phyloP scores from a whole-genome alignment of 2,797 vertebrate genomes.

The Sebastes baramenuke region DNA sequence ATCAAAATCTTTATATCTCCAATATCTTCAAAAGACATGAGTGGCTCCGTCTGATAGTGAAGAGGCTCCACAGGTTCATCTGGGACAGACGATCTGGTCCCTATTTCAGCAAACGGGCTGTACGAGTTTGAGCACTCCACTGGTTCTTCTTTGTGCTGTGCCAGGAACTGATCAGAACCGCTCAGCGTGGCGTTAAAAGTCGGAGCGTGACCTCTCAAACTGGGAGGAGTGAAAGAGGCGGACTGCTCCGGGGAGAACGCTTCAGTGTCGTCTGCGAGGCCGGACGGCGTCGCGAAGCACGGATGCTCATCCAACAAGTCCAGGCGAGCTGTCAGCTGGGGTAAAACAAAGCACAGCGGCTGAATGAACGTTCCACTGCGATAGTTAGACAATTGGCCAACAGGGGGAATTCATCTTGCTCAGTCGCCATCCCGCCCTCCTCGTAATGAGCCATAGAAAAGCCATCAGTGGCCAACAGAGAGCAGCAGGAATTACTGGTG shows the following conservation, averaged over 20 bases:
- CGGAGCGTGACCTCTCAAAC: constrained; percentile 56
- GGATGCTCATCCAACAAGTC: constrained; percentile 74
- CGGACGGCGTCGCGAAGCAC: constrained; percentile 44
- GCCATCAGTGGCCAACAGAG: constrained; percentile 59
- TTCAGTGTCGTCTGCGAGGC: constrained; percentile 55
- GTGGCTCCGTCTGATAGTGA: constrained; percentile 37
- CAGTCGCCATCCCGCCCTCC: constrained; percentile 47
- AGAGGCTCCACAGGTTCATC: constrained; percentile 54
- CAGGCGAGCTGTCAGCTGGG: constrained; percentile 77
- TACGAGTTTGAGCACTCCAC: constrained; percentile 36
- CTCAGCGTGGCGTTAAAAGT: constrained; percentile 65
- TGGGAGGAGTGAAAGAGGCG: constrained; percentile 46
- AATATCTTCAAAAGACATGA: constrained; percentile 47
- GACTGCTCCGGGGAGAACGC: constrained; percentile 64
- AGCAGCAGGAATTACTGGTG: constrained; percentile 55
- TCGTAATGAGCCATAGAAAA: constrained; percentile 71
- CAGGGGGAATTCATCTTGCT: constrained; percentile 54
- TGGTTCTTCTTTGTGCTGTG: constrained; percentile 48
- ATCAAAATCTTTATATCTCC: constrained; percentile 49
- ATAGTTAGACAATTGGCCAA: constrained; percentile 59
- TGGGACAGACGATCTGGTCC: constrained; percentile 8
- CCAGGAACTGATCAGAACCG: constrained; percentile 60
- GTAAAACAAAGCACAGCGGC: constrained; percentile 63
- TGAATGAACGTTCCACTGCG: constrained; percentile 54
- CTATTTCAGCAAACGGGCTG: constrained; percentile 46